Conservation (phyloP, 2,888 invertebrate species). For the Sturmia bella region DNA sequence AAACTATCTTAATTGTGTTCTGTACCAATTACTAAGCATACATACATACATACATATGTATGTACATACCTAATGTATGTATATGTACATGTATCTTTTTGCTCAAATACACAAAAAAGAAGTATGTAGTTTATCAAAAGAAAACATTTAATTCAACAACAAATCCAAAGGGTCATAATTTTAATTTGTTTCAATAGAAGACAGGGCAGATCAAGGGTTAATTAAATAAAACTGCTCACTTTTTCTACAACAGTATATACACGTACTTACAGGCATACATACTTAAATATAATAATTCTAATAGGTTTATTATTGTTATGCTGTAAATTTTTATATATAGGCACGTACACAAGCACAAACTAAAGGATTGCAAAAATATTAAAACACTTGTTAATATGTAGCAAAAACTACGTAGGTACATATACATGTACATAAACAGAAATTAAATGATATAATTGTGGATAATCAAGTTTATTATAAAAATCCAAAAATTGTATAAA, state of each 20-base stretch:
- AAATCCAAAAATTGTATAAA: neutral
- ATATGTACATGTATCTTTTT: neutral
- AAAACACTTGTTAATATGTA: neutral
- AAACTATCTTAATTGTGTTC: too few relatives aligned
- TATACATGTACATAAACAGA: neutral
- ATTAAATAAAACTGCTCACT: slow-evolving; percentile 28
- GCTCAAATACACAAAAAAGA: neutral
- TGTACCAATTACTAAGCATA: too few relatives aligned
- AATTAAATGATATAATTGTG: slow-evolving; percentile 56
- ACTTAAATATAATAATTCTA: slow-evolving; percentile 19
- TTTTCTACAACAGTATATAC: neutral
- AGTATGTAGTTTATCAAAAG: neutral
- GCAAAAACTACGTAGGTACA: neutral
- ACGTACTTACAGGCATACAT: neutral
- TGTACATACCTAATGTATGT: neutral
- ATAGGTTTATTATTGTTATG: neutral
- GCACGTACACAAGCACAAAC: neutral
- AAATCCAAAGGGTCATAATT: neutral
- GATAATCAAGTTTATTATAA: slow-evolving; percentile 51
- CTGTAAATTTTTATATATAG: neutral
- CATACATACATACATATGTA: neutral
- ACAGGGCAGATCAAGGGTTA: slow-evolving; percentile 63
- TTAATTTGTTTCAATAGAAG: slow-evolving; percentile 1
- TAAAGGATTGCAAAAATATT: slow-evolving; percentile 42
- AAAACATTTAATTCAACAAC: neutral